A percentile compares a stretch with the other conserved stretches of the same genome.
These are phyloP conservation scores for Hemibagrus guttatus DNA, from an alignment of 2,797 vertebrate genomes.

Conservation along the genomic window DNA sequence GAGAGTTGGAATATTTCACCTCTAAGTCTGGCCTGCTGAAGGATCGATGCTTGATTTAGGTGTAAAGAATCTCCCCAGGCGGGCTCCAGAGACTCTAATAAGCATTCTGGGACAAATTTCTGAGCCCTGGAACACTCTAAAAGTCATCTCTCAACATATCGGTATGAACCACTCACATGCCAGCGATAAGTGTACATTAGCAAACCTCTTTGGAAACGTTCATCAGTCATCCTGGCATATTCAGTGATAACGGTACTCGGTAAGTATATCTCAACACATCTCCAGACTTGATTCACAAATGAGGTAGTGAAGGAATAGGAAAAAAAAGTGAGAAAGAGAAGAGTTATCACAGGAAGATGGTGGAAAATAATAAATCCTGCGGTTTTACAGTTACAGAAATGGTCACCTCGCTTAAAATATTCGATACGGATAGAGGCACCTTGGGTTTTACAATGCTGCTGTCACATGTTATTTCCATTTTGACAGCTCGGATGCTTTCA, in stretches of 20 bases:
- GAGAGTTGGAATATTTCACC: slow-evolving; percentile 39
- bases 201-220: slow-evolving; percentile 13
- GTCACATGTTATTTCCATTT: slow-evolving; percentile 11
- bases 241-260: slow-evolving; percentile 1
- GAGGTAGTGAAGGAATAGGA: background rate
- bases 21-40: slow-evolving; percentile 34
- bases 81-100: slow-evolving; percentile 47
- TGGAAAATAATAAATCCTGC: background rate
- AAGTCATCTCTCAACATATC: slow-evolving; percentile 55
- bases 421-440: slow-evolving; percentile 3
- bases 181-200: slow-evolving; percentile 24
- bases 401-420: slow-evolving; percentile 2
- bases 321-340: background rate
- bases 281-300: background rate
- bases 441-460: slow-evolving; percentile 16
- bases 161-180: slow-evolving; percentile 20
- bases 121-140: slow-evolving; percentile 30
- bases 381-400: background rate
- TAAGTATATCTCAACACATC: slow-evolving; percentile 7
- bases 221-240: slow-evolving; percentile 22
- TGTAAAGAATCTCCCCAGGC: slow-evolving; percentile 37
- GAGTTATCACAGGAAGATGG: background rate
- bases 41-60: slow-evolving; percentile 55
- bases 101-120: slow-evolving; percentile 51
- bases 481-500: background rate